Evolutionary conservation across 2,888 invertebrate species (phyloP).

Genomic region (Allygus modestus): DNA sequence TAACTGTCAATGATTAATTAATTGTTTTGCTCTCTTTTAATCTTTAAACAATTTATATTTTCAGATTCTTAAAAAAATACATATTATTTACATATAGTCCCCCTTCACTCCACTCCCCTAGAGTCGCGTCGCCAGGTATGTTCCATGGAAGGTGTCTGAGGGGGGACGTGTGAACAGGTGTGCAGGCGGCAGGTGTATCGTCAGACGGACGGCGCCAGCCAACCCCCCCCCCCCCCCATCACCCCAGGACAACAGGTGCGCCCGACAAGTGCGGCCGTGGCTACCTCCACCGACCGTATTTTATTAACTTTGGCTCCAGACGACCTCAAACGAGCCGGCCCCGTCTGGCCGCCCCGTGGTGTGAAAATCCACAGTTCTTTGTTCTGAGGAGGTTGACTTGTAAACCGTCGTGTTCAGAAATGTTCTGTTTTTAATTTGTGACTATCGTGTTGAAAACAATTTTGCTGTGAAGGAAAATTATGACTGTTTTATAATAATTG

Average conservation of each 20-base stretch:
- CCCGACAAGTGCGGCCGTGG: neutral
- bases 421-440: too few species aligned
- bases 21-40: too few species aligned
- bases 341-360: conserved; percentile 7
- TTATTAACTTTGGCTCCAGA: conserved; percentile 34
- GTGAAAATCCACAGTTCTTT: neutral
- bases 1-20: too few species aligned
- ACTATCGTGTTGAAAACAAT: too few species aligned
- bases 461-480: too few species aligned
- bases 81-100: too few species aligned
- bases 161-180: conserved; percentile 41
- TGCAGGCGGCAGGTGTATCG: neutral
- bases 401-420: too few species aligned
- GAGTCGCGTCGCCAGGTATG: too few species aligned
- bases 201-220: conserved; percentile 3
- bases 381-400: neutral
- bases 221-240: neutral
- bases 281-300: neutral
- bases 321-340: neutral
- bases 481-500: too few species aligned
- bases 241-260: neutral
- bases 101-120: too few species aligned
- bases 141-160: neutral
- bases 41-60: too few species aligned
- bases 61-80: too few species aligned